These are phyloP conservation scores for Tenebrosternarchus preto DNA, from an alignment of 2,113 vertebrate species.

Conservation along the genomic window DNA sequence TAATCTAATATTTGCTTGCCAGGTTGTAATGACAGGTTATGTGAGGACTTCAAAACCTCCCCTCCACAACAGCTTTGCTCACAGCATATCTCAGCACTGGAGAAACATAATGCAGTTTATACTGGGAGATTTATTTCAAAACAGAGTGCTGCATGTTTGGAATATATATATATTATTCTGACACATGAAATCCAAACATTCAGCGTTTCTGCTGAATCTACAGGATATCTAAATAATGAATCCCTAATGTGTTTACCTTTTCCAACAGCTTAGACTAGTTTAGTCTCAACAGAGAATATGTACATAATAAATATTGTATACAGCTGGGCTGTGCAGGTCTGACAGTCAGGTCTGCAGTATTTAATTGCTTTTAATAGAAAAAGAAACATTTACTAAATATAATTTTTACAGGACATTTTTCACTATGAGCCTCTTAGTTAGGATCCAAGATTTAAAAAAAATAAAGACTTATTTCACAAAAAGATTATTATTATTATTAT, in stretches of 20 bases:
- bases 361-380: too few relatives aligned
- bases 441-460: too few relatives aligned
- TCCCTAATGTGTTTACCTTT: not conserved
- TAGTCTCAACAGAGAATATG: not conserved
- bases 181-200: not conserved
- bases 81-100: not conserved
- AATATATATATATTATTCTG: not conserved
- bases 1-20: conserved; percentile 8
- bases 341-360: not conserved
- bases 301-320: not conserved
- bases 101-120: not conserved
- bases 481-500: too few relatives aligned
- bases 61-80: not conserved
- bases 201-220: not conserved
- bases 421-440: too few relatives aligned
- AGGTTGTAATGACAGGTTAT: not conserved
- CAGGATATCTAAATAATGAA: not conserved
- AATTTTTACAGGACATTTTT: too few relatives aligned
- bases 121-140: not conserved
- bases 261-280: not conserved
- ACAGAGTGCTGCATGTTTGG: not conserved
- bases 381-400: too few relatives aligned
- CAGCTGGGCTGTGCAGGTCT: not conserved
- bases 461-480: too few relatives aligned
- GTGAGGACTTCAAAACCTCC: not conserved